Conservation (phyloP, 2,888 invertebrate genomes). For the Lomographa bimaculata region DNA sequence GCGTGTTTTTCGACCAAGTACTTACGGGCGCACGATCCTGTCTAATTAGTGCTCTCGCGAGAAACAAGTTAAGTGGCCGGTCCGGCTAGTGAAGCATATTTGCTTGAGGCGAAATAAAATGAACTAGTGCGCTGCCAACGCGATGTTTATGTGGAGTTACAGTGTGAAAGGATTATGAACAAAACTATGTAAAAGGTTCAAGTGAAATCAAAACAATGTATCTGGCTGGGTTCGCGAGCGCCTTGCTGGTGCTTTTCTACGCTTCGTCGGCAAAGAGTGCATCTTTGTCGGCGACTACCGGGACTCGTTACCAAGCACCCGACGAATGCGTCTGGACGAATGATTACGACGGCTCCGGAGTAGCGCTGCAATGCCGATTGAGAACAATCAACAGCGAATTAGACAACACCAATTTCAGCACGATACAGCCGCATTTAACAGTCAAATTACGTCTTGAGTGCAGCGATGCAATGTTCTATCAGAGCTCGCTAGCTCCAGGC, state of each 20-base stretch:
- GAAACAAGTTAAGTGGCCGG: constrained; percentile 82
- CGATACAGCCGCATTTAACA: constrained; percentile 92
- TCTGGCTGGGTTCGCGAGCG: constrained; percentile 65
- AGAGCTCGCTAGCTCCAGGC: constrained; percentile 90
- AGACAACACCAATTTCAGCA: constrained; percentile 92
- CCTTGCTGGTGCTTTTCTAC: constrained; percentile 70
- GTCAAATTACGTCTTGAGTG: constrained; percentile 90
- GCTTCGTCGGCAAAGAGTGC: constrained; percentile 69
- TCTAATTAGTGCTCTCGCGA: constrained; percentile 81
- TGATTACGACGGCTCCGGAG: constrained; percentile 86
- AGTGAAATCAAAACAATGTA: constrained; percentile 74
- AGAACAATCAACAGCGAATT: constrained; percentile 92
- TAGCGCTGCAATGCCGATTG: constrained; percentile 88
- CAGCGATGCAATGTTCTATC: constrained; percentile 91
- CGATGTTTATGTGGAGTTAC: constrained; percentile 63
- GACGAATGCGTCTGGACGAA: constrained; percentile 92
- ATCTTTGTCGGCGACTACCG: constrained; percentile 74
- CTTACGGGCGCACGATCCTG: constrained; percentile 68
- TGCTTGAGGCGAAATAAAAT: constrained; percentile 58
- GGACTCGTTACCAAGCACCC: constrained; percentile 89
- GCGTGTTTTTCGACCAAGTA: constrained; percentile 53
- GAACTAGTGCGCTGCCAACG: constrained; percentile 60
- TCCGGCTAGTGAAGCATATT: constrained; percentile 68
- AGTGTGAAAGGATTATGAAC: constrained; percentile 64
- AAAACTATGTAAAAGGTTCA: constrained; percentile 72